A percentile compares a stretch with the other conserved stretches of the same genome.
These are phyloP conservation scores for Champsocephalus gunnari DNA, from an alignment of 2,797 vertebrate species.

Conservation along the genomic window DNA sequence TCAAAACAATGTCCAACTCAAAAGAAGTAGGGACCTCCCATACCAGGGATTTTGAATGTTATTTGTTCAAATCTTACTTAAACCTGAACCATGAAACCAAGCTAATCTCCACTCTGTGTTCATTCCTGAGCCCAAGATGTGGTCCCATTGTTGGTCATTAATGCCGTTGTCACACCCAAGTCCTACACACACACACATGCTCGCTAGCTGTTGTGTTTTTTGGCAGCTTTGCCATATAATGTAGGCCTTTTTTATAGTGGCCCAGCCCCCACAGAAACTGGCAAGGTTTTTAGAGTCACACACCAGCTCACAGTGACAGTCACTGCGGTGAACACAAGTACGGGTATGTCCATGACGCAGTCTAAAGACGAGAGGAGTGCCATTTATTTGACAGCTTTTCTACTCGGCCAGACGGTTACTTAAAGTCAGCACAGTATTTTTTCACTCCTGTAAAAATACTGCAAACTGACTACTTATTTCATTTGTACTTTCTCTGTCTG, in stretches of 20 bases:
- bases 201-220: slow-evolving; percentile 47
- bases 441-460: slow-evolving; percentile 46
- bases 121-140: slow-evolving; percentile 35
- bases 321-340: slow-evolving; percentile 55
- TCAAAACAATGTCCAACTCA: slow-evolving; percentile 31
- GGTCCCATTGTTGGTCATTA: slow-evolving; percentile 55
- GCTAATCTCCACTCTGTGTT: slow-evolving; percentile 44
- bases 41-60: slow-evolving; percentile 1
- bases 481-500: slow-evolving; percentile 50
- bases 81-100: slow-evolving; percentile 36
- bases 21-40: slow-evolving; percentile 10
- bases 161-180: slow-evolving; percentile 51
- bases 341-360: slow-evolving; percentile 52
- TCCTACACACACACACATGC: slow-evolving; percentile 13
- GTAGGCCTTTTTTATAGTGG: slow-evolving; percentile 34
- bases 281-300: slow-evolving; percentile 50
- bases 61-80: slow-evolving; percentile 1
- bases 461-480: slow-evolving; percentile 24
- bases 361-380: slow-evolving; percentile 54
- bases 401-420: slow-evolving; percentile 41
- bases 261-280: slow-evolving; percentile 40
- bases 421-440: slow-evolving; percentile 44
- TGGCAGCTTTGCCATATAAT: slow-evolving; percentile 62
- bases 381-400: slow-evolving; percentile 64
- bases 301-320: slow-evolving; percentile 40